Evolutionary conservation across 2,797 vertebrate genomes (phyloP).

Genomic region (Coreius guichenoti): DNA sequence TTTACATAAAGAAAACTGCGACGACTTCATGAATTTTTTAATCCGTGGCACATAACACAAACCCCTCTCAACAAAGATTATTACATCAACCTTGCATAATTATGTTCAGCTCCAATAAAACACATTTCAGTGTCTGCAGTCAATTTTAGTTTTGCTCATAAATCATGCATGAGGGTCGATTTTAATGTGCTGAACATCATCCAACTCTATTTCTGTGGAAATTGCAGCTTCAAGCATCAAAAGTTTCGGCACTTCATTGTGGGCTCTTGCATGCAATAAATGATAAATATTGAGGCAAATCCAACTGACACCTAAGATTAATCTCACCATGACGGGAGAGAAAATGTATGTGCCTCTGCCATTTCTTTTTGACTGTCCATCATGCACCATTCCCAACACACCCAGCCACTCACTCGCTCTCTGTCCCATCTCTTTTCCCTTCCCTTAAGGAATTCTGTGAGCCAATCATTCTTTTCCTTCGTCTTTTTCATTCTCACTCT

Average conservation of each 20-base stretch:
- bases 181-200: conserved; percentile 32
- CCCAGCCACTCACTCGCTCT: neutral
- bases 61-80: conserved; percentile 49
- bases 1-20: conserved; percentile 38
- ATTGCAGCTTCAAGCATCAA: conserved; percentile 50
- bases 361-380: conserved; percentile 32
- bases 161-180: conserved; percentile 56
- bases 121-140: conserved; percentile 41
- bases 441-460: neutral
- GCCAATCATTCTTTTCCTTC: neutral
- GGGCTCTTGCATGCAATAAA: conserved; percentile 6
- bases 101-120: conserved; percentile 39
- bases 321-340: conserved; percentile 3
- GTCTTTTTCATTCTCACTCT: neutral
- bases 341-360: conserved; percentile 31
- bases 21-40: conserved; percentile 19
- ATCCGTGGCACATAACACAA: conserved; percentile 24
- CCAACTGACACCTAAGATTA: conserved; percentile 40
- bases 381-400: neutral
- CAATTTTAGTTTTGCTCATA: conserved; percentile 45
- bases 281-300: conserved; percentile 38
- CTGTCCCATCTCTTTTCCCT: neutral
- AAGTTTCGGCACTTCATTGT: conserved; percentile 21
- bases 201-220: conserved; percentile 46
- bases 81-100: conserved; percentile 50